phyloP scores from a whole-genome alignment of 1,140 invertebrate species.

The Drosophila takahashii region DNA sequence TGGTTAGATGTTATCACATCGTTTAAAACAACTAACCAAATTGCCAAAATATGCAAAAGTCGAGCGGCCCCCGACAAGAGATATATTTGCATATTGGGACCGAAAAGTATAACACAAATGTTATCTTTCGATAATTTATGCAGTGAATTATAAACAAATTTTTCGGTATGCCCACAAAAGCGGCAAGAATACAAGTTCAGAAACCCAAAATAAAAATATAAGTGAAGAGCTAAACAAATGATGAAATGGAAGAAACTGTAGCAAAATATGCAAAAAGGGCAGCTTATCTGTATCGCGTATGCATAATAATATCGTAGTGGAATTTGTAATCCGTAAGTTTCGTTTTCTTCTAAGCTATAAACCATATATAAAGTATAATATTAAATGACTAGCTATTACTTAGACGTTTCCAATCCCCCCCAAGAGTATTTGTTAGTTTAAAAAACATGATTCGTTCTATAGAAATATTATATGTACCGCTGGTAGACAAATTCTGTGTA shows the following conservation, averaged over 20 bases:
- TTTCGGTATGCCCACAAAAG: constrained; percentile 31
- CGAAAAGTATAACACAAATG: constrained; percentile 47
- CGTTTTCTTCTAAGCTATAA: constrained; percentile 62
- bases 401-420: constrained; percentile 30
- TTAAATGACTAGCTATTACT: constrained; percentile 25
- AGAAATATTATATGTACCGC: neutral
- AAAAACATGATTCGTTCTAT: constrained; percentile 31
- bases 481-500: constrained; percentile 37
- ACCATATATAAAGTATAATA: constrained; percentile 46
- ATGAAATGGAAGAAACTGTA: constrained; percentile 58
- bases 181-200: constrained; percentile 37
- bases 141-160: constrained; percentile 53
- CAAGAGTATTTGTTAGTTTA: constrained; percentile 58
- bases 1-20: constrained; percentile 76
- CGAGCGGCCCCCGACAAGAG: constrained; percentile 26
- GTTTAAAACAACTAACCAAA: constrained; percentile 83
- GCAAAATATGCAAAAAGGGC: constrained; percentile 66
- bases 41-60: constrained; percentile 74
- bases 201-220: constrained; percentile 35
- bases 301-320: constrained; percentile 78
- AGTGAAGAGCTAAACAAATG: constrained; percentile 34
- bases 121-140: constrained; percentile 37
- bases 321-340: constrained; percentile 70
- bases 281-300: constrained; percentile 53
- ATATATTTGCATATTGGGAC: constrained; percentile 33